These are phyloP conservation scores for Mormyrops boulengeri DNA, from an alignment of 2,797 vertebrate species.

Conservation along the genomic window DNA sequence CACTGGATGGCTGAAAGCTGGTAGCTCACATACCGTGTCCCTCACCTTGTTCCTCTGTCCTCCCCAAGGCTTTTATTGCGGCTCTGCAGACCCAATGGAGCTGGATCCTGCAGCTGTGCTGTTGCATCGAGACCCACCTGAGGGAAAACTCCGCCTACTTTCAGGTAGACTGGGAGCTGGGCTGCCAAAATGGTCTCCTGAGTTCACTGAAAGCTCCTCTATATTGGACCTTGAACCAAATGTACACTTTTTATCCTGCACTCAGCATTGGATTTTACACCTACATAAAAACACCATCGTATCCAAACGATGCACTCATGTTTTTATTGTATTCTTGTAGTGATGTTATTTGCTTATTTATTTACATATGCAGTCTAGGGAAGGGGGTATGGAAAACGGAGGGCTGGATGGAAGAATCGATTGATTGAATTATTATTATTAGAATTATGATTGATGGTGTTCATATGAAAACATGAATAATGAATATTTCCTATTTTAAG, in stretches of 20 bases:
- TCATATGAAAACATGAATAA: neutral
- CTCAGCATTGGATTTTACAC: neutral
- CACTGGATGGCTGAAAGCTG: neutral
- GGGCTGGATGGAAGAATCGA: neutral
- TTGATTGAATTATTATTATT: neutral
- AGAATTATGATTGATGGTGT: neutral
- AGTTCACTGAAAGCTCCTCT: neutral
- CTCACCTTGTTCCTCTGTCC: neutral
- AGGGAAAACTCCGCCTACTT: slow-evolving; percentile 87
- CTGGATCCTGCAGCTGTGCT: slow-evolving; percentile 90
- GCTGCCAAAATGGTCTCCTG: neutral
- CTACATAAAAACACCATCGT: neutral
- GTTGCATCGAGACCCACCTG: slow-evolving; percentile 84
- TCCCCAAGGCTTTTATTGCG: slow-evolving; percentile 74
- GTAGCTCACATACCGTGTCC: neutral
- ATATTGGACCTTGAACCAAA: neutral
- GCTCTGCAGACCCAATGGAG: slow-evolving; percentile 95
- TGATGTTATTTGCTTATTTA: neutral
- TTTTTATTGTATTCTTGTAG: neutral
- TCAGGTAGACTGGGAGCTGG: slow-evolving; percentile 62
- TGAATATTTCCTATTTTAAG: neutral
- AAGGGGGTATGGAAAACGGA: neutral
- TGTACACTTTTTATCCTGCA: neutral
- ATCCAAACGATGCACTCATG: neutral
- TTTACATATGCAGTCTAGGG: neutral